Conservation (phyloP, 2,888 invertebrate species). For the Muscina levida region DNA sequence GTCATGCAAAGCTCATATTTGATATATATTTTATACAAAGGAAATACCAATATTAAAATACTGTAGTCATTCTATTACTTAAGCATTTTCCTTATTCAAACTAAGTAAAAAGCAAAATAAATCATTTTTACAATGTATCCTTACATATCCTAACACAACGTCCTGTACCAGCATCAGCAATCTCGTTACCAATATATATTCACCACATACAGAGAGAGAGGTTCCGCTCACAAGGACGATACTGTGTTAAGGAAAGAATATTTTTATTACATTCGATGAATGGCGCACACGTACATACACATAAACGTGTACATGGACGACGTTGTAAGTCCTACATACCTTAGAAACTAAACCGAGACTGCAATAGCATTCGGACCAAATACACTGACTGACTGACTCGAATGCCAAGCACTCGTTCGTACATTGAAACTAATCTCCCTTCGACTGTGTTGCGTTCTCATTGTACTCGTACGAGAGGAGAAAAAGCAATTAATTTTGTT, state of each 20-base stretch:
- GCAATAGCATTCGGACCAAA: constrained; percentile 24
- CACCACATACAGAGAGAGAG: constrained; percentile 8
- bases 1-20: constrained; percentile 15
- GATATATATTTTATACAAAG: constrained; percentile 28
- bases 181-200: constrained; percentile 11
- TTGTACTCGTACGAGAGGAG: constrained; percentile 13
- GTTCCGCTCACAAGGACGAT: constrained; percentile 5
- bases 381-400: constrained; percentile 10
- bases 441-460: no score
- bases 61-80: constrained; percentile 52
- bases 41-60: constrained; percentile 45
- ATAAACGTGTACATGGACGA: constrained; percentile 9
- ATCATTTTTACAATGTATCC: constrained; percentile 25
- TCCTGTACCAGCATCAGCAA: not conserved
- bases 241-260: constrained; percentile 13
- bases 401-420: not conserved
- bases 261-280: not conserved
- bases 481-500: constrained; percentile 63
- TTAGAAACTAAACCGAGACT: constrained; percentile 40
- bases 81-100: constrained; percentile 34
- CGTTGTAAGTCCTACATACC: constrained; percentile 35
- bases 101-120: constrained; percentile 19
- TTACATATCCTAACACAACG: not conserved
- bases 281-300: not conserved
- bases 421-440: constrained; percentile 26